A percentile compares a stretch with the other conserved stretches of the same genome.
Evolutionary conservation across 64 coral and sea anemone genomes (phyloP).

Genomic region (Montipora capricornis): DNA sequence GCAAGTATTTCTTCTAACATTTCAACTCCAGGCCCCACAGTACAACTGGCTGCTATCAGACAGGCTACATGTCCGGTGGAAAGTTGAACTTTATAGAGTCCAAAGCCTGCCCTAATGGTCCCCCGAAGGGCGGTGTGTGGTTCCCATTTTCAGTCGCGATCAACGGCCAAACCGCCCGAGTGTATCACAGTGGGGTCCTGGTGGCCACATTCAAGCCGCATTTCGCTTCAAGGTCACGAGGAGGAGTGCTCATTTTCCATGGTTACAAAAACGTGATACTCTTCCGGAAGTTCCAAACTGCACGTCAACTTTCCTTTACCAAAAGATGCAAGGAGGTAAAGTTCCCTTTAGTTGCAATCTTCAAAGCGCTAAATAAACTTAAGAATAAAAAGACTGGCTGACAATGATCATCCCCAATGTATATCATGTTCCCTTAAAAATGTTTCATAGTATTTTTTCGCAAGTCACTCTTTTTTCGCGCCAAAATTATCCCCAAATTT

Average conservation of each 20-base stretch:
- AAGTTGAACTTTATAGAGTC: background rate
- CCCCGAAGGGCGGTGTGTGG: conserved; percentile 59
- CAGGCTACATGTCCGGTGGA: conserved; percentile 58
- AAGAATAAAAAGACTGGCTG: no score
- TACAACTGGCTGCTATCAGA: conserved; percentile 50
- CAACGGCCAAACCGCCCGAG: background rate
- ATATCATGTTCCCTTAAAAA: no score
- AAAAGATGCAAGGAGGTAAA: conserved; percentile 14
- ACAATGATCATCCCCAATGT: no score
- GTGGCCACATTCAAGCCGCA: conserved; percentile 16
- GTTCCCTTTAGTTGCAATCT: no score
- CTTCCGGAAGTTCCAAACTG: conserved; percentile 17
- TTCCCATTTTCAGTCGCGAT: conserved; percentile 16
- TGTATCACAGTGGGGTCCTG: background rate
- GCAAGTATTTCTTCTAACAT: no score
- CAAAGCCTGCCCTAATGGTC: conserved; percentile 61
- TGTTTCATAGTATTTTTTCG: no score
- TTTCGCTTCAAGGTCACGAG: background rate
- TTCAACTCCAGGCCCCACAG: conserved; percentile 25
- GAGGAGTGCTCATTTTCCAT: conserved; percentile 23
- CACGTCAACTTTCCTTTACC: background rate
- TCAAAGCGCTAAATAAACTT: no score
- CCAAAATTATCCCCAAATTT: no score
- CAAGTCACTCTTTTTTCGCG: no score
- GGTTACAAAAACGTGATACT: conserved; percentile 34